Evolutionary conservation across 2,797 vertebrate species (phyloP).

Genomic region (Sciurus vulgaris): DNA sequence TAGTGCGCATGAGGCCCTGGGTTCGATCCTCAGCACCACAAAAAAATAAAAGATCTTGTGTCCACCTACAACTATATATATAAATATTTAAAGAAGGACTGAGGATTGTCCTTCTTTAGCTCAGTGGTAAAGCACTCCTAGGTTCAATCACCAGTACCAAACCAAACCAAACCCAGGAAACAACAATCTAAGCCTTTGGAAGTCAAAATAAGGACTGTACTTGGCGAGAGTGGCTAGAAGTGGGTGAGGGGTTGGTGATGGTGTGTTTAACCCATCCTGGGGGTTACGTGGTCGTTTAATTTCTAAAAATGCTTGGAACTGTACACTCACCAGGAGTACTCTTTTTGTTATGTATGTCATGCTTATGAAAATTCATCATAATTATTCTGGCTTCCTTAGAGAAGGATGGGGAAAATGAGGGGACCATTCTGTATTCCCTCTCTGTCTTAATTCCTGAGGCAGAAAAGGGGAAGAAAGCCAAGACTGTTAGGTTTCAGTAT

Average conservation of each 20-base stretch:
- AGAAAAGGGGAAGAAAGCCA: background rate
- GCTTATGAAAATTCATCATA: background rate
- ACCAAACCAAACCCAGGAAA: background rate
- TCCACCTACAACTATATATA: too few relatives aligned
- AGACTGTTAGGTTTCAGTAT: background rate
- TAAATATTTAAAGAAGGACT: too few relatives aligned
- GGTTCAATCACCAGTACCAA: too few relatives aligned
- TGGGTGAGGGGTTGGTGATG: accelerated
- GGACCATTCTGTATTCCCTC: background rate
- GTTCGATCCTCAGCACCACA: too few relatives aligned
- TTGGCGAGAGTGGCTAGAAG: background rate
- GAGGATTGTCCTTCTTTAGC: too few relatives aligned
- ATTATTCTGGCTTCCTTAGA: background rate
- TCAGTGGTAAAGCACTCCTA: too few relatives aligned
- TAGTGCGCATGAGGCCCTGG: too few relatives aligned
- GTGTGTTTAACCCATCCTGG: background rate
- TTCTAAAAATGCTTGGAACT: background rate
- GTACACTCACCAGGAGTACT: accelerated
- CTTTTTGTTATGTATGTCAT: accelerated
- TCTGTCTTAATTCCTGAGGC: background rate
- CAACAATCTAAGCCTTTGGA: background rate
- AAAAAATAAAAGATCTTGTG: too few relatives aligned
- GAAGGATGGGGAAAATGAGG: background rate
- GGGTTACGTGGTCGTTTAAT: background rate
- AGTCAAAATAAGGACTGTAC: background rate